Conservation (phyloP, 2,888 invertebrate species). For the Rambutsinella grinnellia region DNA sequence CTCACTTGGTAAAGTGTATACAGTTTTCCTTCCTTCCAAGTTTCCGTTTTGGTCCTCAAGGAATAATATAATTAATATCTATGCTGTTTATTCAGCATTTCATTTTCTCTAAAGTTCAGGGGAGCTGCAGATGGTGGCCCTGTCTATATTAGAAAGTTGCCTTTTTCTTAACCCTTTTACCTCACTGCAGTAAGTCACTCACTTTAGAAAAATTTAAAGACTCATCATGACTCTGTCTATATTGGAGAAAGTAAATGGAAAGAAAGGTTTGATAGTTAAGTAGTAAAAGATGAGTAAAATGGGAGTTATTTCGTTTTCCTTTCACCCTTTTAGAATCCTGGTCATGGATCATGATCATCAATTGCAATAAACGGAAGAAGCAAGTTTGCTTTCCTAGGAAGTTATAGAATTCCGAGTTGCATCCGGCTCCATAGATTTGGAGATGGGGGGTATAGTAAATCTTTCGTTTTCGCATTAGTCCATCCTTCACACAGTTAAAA, state of each 20-base stretch:
- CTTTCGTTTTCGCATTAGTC: too few species aligned
- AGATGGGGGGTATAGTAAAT: too few species aligned
- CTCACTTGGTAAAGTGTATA: too few species aligned
- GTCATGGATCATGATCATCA: slow-evolving; percentile 32
- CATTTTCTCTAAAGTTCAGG: slow-evolving; percentile 24
- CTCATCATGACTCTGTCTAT: background rate
- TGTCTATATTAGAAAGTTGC: too few species aligned
- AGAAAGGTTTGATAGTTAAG: background rate
- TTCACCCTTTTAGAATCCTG: background rate
- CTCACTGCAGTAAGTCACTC: too few species aligned
- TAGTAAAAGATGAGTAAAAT: background rate
- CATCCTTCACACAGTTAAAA: too few species aligned
- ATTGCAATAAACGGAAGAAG: background rate
- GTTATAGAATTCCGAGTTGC: too few species aligned
- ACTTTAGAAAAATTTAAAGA: too few species aligned
- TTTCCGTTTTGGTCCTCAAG: slow-evolving; percentile 5
- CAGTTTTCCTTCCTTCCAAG: slow-evolving; percentile 5
- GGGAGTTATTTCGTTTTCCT: background rate
- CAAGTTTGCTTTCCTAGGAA: too few species aligned
- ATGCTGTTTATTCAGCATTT: slow-evolving; percentile 26
- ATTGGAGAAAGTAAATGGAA: too few species aligned
- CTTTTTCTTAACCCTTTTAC: too few species aligned
- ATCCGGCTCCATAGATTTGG: too few species aligned
- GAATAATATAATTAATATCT: slow-evolving; percentile 35
- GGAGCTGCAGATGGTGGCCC: background rate